Evolutionary conservation across 2,888 invertebrate species (phyloP).

Genomic region (Dyspetes luteomarginatus): DNA sequence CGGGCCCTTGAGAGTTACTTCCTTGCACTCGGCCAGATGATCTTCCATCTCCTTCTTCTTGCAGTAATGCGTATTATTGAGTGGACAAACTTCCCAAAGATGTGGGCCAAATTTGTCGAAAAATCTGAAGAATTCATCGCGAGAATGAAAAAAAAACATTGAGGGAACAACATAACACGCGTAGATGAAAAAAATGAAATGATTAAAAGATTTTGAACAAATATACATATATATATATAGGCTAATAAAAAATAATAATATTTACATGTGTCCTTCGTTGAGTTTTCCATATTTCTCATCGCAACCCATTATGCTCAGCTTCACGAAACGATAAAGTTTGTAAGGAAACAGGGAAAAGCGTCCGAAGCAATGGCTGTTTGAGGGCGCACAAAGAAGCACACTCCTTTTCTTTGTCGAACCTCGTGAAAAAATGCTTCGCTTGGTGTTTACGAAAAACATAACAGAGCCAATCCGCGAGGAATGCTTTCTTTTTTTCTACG

Average conservation of each 20-base stretch:
- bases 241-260: not conserved
- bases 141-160: not conserved
- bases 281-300: slow-evolving; percentile 21
- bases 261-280: slow-evolving; percentile 22
- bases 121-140: not conserved
- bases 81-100: slow-evolving; percentile 54
- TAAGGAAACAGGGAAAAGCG: not conserved
- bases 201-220: not conserved
- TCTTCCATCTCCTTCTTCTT: slow-evolving; percentile 25
- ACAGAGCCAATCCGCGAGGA: too few species aligned
- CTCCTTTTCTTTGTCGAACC: too few species aligned
- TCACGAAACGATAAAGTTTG: not conserved
- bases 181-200: not conserved
- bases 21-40: slow-evolving; percentile 42
- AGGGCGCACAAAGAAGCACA: not conserved
- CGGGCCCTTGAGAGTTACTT: slow-evolving; percentile 31
- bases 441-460: too few species aligned
- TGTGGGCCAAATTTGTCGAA: slow-evolving; percentile 24
- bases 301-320: slow-evolving; percentile 4
- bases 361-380: not conserved
- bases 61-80: slow-evolving; percentile 40
- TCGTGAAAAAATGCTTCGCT: too few species aligned
- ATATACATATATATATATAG: too few species aligned
- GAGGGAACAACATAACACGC: not conserved
- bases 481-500: too few species aligned